phyloP scores from a whole-genome alignment of 1,140 invertebrate species.

The Meloidogyne exigua region DNA sequence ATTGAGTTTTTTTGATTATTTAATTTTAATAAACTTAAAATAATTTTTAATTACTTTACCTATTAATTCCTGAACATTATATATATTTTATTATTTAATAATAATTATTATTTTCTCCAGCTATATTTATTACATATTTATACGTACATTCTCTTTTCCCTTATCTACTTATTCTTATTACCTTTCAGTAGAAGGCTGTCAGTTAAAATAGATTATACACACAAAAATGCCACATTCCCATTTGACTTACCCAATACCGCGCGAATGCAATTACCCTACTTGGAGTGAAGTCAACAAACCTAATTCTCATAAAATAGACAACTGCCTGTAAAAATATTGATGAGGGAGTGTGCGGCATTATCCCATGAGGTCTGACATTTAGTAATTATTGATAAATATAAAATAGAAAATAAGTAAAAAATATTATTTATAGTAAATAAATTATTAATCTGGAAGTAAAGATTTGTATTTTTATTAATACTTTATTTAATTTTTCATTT shows the following conservation, averaged over 20 bases:
- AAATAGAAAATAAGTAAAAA: not conserved
- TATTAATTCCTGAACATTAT: too few species aligned
- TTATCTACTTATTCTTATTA: not conserved
- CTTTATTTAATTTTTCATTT: too few species aligned
- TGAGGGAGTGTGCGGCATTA: not conserved
- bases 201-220: not conserved
- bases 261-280: not conserved
- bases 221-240: not conserved
- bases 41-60: too few species aligned
- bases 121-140: too few species aligned
- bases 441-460: too few species aligned
- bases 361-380: not conserved
- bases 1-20: too few species aligned
- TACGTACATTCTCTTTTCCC: too few species aligned
- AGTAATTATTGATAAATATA: not conserved
- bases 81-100: not conserved
- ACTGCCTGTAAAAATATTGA: not conserved
- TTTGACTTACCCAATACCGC: not conserved
- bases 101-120: not conserved
- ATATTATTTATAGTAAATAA: too few species aligned
- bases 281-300: not conserved
- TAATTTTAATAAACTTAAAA: too few species aligned
- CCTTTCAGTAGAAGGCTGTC: not conserved
- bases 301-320: not conserved
- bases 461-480: too few species aligned